A percentile compares a stretch with the other conserved stretches of the same genome.
Conservation (phyloP, 2,797 vertebrate genomes). For the Botia kubotai region DNA sequence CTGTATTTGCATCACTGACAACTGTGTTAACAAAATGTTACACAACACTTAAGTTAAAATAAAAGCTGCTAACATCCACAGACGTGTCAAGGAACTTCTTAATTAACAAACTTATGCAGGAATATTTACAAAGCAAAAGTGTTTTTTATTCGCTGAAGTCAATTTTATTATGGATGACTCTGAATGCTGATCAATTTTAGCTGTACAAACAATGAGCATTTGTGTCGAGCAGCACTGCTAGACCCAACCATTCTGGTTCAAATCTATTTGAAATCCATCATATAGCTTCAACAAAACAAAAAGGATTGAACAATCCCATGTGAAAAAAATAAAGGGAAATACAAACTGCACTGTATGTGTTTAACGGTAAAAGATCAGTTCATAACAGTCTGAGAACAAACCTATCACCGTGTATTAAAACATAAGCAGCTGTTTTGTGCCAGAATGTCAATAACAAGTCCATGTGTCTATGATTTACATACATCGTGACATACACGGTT, state of each 20-base stretch:
- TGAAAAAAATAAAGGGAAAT: constrained; percentile 14
- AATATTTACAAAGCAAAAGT: background rate
- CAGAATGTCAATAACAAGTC: background rate
- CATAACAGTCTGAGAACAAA: background rate
- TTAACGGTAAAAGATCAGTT: constrained; percentile 63
- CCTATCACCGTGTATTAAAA: background rate
- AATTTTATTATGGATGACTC: constrained; percentile 61
- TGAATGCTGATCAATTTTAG: constrained; percentile 63
- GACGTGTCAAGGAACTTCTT: background rate
- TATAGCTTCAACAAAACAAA: constrained; percentile 46
- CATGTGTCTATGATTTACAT: constrained; percentile 31
- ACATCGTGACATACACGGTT: constrained; percentile 51
- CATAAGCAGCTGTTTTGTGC: constrained; percentile 1
- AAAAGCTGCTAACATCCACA: background rate
- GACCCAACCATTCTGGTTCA: constrained; percentile 67
- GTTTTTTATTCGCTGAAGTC: constrained; percentile 50
- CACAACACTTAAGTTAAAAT: background rate
- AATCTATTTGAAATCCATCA: constrained; percentile 70
- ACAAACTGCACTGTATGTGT: constrained; percentile 58
- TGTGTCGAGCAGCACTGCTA: constrained; percentile 49
- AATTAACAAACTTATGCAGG: background rate
- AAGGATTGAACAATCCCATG: constrained; percentile 54
- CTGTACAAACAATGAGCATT: constrained; percentile 64
- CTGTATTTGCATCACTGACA: background rate
- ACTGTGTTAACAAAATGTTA: background rate